Evolutionary conservation across 2,888 invertebrate species (phyloP).

Genomic region (Zele albiditarsus): DNA sequence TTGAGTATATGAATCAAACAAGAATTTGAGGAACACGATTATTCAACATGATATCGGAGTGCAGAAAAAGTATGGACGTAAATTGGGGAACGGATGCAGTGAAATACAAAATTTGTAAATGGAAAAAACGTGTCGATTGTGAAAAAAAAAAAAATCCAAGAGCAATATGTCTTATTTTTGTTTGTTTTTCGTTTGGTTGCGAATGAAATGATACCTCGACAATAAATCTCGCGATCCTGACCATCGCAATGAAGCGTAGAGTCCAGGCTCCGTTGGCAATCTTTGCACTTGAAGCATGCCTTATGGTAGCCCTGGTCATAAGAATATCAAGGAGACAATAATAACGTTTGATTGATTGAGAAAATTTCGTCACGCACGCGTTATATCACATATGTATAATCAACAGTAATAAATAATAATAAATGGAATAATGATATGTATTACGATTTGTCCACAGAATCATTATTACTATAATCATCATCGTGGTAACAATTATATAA

Average conservation of each 20-base stretch:
- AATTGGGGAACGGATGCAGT: background rate
- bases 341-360: constrained; percentile 54
- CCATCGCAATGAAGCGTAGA: constrained; percentile 94
- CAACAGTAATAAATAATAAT: background rate
- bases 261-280: constrained; percentile 89
- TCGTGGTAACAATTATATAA: background rate
- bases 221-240: constrained; percentile 93
- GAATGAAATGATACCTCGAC: constrained; percentile 82
- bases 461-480: constrained; percentile 19
- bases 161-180: constrained; percentile 41
- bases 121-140: constrained; percentile 32
- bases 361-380: constrained; percentile 18
- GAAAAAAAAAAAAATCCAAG: constrained; percentile 53
- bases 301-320: constrained; percentile 88
- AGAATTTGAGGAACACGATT: constrained; percentile 1
- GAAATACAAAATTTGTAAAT: background rate
- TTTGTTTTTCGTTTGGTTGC: constrained; percentile 34
- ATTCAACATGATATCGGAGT: background rate
- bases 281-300: constrained; percentile 91
- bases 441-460: background rate
- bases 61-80: background rate
- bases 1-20: background rate
- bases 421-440: background rate
- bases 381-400: background rate
- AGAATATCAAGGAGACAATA: constrained; percentile 62